Base-by-base conservation (phyloP, 2,888 invertebrate genomes). In the Chrysomela aeneicollis region DNA sequence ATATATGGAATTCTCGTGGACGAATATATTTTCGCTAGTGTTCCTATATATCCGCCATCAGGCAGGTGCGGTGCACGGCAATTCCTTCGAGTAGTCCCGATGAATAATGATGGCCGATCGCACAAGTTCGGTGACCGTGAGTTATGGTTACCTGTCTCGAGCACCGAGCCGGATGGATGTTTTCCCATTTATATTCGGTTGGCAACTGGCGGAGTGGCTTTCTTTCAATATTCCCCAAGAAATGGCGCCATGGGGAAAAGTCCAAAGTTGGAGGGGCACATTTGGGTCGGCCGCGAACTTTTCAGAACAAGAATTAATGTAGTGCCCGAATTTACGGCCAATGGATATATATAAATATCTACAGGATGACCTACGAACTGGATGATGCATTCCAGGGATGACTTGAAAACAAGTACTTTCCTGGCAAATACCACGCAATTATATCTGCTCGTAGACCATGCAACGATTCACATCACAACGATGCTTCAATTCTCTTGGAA, bases 121-220 rank as follows among this genome's bases (percentile, higher is more conserved):
- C 62, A 47, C 35, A 58, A 59, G 61, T 60, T 58, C 66, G 63
- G 69, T 61, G 59, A 61, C 60, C 18, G 50, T 68, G 70, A 74
- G 72, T 74, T 74, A 76, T 72, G 72, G 73, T 71, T 73, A 73
- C 72, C 74, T 73, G 75, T 74, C 74, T 67, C 67, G 69, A 67
- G 75, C 73, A 74, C 75, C 75, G 73, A 66, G 73, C 72, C 70
- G 62, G 59, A 67, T 61, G 63, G 66, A 74, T 73, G 70, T 68
- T 61, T 67, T 32, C 30, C 64, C 64, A 64, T 64, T 64, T 61
- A 64, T 64, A 57, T 57, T 58, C 57, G 58, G 61, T 59, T 63
- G 63, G 58, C 63, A 63, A 59, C 59, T 52, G 58, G 42, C 49
- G 52, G 57, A 64, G 67, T 64, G 67, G 67, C 67, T 67, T 63